Evolutionary conservation across 2,888 invertebrate species (phyloP), one percentile per base, ranked within the genome.

Genomic region (Adelognathus sp.): DNA sequence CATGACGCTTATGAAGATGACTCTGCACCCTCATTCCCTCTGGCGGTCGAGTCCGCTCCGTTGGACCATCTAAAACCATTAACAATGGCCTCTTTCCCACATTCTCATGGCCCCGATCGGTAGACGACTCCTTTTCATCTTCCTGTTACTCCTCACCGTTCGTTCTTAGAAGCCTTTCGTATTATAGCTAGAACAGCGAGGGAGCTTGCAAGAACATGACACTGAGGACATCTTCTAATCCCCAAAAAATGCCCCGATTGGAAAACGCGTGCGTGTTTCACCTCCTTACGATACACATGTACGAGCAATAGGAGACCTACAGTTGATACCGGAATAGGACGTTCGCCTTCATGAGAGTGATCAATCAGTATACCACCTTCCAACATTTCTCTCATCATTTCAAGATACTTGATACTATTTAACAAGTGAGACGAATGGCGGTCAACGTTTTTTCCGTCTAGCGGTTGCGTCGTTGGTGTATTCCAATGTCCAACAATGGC

Each of bases 31-130:
- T 29, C 31, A 39, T 41, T 67, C 54, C 39, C 21, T 21, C 3
- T 46, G 18, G 21, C 21, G 21, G 21, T 46, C 21, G 9, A 7
- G 46, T 50, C 24, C n/a, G 24, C 4, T n/a, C 14, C 1, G 39
- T 14, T 14, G 14, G 1, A 39, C 14, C 21, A 9, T 21, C 7
- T 3, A 14, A 39, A 21, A 46, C 2, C 6, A 7, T 9, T 39
- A 64, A 79, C 78, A 75, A 75, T 69, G 61, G 41, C 63, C 69
- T 69, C 54, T 69, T 69, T 78, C 72, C 77, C 74, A 70, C 76
- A 72, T 73, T 64, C 61, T 69, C 80, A 69, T 66, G 70, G 60
- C 54, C 75, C 56, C 50, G 70, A 72, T 67, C 41, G 33, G 54
- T 56, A 18, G 21, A 50, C 24, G n/a, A 0, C 18, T 46, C 54